Percentiles rank a stretch among this genome's conserved stretches.
Evolutionary conservation across 2,113 vertebrate genomes (phyloP).

Genomic region (Gila orcuttii): DNA sequence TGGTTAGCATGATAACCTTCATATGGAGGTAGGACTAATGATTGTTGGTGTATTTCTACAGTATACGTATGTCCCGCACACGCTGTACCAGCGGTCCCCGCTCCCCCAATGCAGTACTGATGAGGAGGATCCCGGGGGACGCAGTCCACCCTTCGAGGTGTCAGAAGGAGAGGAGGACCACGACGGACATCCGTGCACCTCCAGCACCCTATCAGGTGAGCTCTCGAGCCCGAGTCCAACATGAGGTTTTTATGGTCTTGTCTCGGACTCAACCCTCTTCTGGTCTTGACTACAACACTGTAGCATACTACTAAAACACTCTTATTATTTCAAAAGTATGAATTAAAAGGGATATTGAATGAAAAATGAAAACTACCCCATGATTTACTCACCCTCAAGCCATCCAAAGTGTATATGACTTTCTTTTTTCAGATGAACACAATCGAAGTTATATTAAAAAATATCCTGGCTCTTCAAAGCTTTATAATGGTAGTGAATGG

Average conservation of each 20-base stretch:
- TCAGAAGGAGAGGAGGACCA: conserved; percentile 84
- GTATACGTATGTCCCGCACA: conserved; percentile 55
- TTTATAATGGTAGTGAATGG: no score
- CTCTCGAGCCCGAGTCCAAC: not conserved
- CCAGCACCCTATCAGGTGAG: conserved; percentile 80
- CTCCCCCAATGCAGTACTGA: conserved; percentile 82
- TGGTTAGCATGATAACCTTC: not conserved
- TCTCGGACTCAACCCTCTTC: not conserved
- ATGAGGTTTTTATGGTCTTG: not conserved
- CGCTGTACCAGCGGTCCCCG: conserved; percentile 75
- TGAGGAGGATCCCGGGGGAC: conserved; percentile 82
- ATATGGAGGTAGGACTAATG: not conserved
- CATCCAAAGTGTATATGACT: no score
- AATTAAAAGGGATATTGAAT: no score
- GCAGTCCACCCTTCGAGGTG: conserved; percentile 85
- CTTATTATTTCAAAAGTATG: not conserved
- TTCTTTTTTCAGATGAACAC: no score
- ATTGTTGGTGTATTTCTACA: conserved; percentile 17
- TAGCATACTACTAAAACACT: not conserved
- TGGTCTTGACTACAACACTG: not conserved
- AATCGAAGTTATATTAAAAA: no score
- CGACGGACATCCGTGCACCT: conserved; percentile 75
- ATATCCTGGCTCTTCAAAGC: no score
- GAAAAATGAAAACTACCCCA: no score
- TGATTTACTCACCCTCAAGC: no score